Percentiles rank a stretch among this genome's conserved stretches.
Evolutionary conservation across 2,888 invertebrate genomes (phyloP).

Genomic region (Endotricha flammealis): DNA sequence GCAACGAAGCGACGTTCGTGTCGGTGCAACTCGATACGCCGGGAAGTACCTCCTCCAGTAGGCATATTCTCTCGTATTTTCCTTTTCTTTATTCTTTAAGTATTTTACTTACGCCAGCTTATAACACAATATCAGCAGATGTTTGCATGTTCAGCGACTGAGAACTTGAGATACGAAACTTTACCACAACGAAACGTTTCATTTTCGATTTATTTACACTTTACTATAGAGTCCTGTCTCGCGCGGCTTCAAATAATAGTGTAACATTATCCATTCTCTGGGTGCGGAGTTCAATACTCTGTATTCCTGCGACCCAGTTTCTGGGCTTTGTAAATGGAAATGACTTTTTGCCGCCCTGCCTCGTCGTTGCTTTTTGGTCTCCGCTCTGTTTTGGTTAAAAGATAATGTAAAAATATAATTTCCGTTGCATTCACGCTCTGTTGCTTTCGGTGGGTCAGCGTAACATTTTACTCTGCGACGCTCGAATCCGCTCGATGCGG

Average conservation of each 20-base stretch:
- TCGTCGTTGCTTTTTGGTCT: slow-evolving; percentile 18
- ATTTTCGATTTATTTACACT: slow-evolving; percentile 15
- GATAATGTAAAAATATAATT: slow-evolving; percentile 22
- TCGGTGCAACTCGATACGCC: too few species aligned
- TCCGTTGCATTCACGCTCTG: slow-evolving; percentile 13
- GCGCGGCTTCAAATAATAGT: slow-evolving; percentile 10
- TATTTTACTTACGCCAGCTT: slow-evolving; percentile 5
- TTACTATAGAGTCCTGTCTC: slow-evolving; percentile 15
- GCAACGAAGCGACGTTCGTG: too few species aligned
- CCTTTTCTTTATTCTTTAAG: not conserved
- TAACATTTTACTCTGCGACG: slow-evolving; percentile 13
- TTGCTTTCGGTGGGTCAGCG: slow-evolving; percentile 11
- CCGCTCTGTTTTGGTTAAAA: slow-evolving; percentile 18
- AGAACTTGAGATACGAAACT: slow-evolving; percentile 5
- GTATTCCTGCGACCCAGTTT: slow-evolving; percentile 23
- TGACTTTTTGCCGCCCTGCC: slow-evolving; percentile 23
- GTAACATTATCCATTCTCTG: slow-evolving; percentile 20
- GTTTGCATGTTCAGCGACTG: slow-evolving; percentile 7
- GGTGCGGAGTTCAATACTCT: slow-evolving; percentile 20
- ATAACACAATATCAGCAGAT: slow-evolving; percentile 6
- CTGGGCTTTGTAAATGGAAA: slow-evolving; percentile 24
- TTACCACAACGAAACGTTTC: slow-evolving; percentile 13
- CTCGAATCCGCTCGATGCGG: not conserved
- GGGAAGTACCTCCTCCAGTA: too few species aligned
- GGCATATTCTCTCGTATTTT: too few species aligned